phyloP scores from a whole-genome alignment of 2,113 vertebrate species.

The human region DNA sequence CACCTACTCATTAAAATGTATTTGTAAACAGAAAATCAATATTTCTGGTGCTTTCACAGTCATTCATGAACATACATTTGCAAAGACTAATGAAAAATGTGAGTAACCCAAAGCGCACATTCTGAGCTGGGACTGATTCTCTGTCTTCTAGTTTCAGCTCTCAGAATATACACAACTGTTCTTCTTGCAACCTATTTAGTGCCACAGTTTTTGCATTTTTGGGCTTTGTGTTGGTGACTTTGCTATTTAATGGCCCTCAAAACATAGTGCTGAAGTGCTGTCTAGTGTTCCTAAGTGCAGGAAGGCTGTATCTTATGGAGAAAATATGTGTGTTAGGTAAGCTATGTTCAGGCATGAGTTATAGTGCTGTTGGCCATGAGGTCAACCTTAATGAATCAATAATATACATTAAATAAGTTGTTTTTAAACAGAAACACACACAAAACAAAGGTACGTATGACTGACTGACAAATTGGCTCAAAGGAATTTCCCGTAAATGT shows the following conservation, averaged over 20 bases:
- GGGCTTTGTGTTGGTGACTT: background rate
- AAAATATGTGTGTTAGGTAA: background rate
- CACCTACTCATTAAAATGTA: background rate
- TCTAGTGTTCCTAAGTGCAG: background rate
- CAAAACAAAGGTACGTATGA: background rate
- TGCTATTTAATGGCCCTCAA: background rate
- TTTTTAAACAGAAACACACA: background rate
- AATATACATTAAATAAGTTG: background rate
- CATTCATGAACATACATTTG: background rate
- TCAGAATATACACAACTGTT: background rate
- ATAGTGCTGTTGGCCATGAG: background rate
- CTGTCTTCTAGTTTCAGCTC: background rate
- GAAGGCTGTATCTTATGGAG: background rate
- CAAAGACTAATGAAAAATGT: background rate
- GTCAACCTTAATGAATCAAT: background rate
- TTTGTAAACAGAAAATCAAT: background rate
- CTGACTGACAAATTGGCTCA: background rate
- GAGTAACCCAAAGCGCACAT: background rate
- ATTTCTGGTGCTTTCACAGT: background rate
- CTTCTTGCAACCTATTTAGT: background rate
- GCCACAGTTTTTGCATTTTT: background rate
- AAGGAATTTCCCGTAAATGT: background rate
- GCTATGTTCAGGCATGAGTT: background rate
- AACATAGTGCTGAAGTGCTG: background rate
- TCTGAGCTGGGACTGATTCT: background rate